A percentile compares a stretch with the other conserved stretches of the same genome.
Conservation (phyloP, 2,113 vertebrate species). For the Eulemur macaco region DNA sequence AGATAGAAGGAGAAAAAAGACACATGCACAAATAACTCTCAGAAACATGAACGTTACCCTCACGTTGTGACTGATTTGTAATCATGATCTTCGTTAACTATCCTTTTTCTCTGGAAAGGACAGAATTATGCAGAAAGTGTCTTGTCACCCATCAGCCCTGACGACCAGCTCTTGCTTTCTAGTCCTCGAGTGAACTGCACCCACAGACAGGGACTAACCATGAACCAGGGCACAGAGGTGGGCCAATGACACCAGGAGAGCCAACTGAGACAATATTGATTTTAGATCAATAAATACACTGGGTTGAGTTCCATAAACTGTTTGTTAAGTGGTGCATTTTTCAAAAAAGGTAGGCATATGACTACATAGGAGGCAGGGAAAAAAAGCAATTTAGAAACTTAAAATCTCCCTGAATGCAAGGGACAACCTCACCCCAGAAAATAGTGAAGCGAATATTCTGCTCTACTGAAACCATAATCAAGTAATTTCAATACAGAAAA, state of each 20-base stretch:
- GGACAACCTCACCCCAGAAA: background rate
- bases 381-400: background rate
- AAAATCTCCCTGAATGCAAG: background rate
- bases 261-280: background rate
- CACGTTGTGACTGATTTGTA: background rate
- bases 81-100: background rate
- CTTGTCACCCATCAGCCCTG: background rate
- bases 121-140: background rate
- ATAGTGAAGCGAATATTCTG: background rate
- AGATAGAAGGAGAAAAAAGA: background rate
- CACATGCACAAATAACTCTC: background rate
- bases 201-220: background rate
- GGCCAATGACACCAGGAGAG: accelerated
- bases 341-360: background rate
- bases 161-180: background rate
- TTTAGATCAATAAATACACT: background rate
- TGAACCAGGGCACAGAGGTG: no score
- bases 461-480: background rate
- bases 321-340: background rate
- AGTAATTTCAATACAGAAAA: conserved; percentile 9
- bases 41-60: accelerated
- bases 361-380: background rate
- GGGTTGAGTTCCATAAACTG: background rate
- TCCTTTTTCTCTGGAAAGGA: background rate
- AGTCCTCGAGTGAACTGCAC: background rate